These are phyloP conservation scores for Phoxinus phoxinus DNA, from an alignment of 2,113 vertebrate species.

Conservation along the genomic window DNA sequence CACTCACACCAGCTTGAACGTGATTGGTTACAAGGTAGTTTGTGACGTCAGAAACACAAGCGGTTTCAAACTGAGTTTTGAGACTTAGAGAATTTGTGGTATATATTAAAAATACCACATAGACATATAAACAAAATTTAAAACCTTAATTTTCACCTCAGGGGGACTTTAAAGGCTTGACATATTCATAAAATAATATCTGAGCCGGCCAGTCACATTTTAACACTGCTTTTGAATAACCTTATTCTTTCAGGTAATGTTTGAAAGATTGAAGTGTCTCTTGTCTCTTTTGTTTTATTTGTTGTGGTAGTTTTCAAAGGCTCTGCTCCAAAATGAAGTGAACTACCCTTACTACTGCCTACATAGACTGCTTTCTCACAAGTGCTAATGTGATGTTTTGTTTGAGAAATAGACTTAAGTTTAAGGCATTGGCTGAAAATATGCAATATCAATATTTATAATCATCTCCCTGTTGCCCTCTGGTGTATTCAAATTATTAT, in stretches of 20 bases:
- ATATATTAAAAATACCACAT: no score
- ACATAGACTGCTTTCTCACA: not conserved
- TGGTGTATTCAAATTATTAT: not conserved
- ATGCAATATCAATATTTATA: not conserved
- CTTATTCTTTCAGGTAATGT: not conserved
- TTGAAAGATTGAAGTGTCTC: not conserved
- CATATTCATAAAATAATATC: not conserved
- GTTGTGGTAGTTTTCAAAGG: conserved; percentile 2
- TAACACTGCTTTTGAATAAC: not conserved
- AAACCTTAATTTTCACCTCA: no score
- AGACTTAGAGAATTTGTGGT: no score
- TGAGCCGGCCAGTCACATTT: not conserved
- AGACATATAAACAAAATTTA: no score
- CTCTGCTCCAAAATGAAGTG: not conserved
- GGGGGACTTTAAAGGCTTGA: not conserved
- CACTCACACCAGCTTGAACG: no score
- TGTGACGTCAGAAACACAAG: no score
- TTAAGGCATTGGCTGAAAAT: not conserved
- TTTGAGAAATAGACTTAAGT: not conserved
- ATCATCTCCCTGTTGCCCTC: not conserved
- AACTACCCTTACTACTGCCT: not conserved
- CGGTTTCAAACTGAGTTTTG: no score
- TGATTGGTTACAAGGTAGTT: no score
- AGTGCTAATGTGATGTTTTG: no score
- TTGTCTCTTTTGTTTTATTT: not conserved